These are phyloP conservation scores for Notothenia coriiceps DNA, from an alignment of 2,113 vertebrate species.

Conservation along the genomic window DNA sequence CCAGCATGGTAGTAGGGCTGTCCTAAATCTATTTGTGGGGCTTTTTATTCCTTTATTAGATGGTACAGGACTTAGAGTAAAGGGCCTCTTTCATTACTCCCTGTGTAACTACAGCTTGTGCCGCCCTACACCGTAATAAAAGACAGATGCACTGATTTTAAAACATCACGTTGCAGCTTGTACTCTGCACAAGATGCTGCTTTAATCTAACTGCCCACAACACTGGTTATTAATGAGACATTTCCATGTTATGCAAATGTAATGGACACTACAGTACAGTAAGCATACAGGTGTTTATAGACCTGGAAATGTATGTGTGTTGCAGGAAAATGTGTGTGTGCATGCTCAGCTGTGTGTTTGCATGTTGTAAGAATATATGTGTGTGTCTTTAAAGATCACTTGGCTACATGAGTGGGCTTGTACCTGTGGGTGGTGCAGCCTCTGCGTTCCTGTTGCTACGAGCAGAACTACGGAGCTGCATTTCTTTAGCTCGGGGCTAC, in stretches of 20 bases:
- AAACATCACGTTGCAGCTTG: background rate
- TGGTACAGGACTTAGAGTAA: too few species aligned
- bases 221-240: conserved; percentile 11
- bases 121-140: background rate
- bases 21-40: too few species aligned
- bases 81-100: background rate
- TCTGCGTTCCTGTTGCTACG: conserved; percentile 54
- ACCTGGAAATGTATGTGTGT: background rate
- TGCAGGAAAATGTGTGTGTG: background rate
- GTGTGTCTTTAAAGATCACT: conserved; percentile 41
- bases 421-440: conserved; percentile 57
- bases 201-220: background rate
- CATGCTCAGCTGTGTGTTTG: background rate
- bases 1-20: too few species aligned
- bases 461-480: conserved; percentile 39
- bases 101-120: too few species aligned
- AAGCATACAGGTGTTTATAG: background rate
- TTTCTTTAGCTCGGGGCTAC: conserved; percentile 72
- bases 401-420: conserved; percentile 73
- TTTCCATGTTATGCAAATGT: too few species aligned
- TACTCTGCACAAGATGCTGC: conserved; percentile 1
- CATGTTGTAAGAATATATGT: background rate
- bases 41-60: too few species aligned
- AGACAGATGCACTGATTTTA: background rate
- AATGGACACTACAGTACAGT: background rate